These are phyloP conservation scores for Microtus pennsylvanicus DNA, from an alignment of 2,113 vertebrate genomes.

Conservation along the genomic window DNA sequence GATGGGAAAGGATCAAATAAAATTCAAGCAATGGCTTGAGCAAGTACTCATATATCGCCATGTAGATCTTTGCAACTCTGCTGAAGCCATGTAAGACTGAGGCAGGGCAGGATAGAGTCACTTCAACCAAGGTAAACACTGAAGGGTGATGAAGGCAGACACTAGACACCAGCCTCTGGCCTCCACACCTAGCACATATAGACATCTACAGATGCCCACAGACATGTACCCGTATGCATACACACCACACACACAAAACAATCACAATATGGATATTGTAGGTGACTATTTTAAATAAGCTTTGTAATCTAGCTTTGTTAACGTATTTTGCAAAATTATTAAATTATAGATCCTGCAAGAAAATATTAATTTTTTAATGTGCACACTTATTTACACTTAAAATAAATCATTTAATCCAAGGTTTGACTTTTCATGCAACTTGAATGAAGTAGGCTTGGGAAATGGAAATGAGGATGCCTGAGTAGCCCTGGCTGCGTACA, in stretches of 20 bases:
- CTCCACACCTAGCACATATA: rapidly evolving
- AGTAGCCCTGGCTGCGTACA: no score
- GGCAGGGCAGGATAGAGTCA: background rate
- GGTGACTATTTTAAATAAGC: background rate
- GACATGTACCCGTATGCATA: background rate
- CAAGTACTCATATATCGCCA: background rate
- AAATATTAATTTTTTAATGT: background rate
- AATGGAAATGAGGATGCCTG: background rate
- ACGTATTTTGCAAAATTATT: background rate
- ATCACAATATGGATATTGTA: background rate
- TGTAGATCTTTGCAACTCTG: background rate
- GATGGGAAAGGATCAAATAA: background rate
- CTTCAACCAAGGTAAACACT: background rate
- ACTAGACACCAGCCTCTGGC: background rate
- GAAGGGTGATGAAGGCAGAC: background rate
- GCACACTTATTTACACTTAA: background rate
- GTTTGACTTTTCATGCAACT: background rate
- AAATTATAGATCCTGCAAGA: background rate
- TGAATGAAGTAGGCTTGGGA: background rate
- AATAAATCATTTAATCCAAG: background rate
- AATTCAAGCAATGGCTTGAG: background rate
- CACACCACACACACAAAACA: background rate
- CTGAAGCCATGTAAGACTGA: background rate
- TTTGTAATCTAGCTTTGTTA: background rate
- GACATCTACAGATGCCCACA: background rate